These are phyloP conservation scores for Sminthurinus signatus DNA, from an alignment of 1,140 invertebrate species.

Conservation along the genomic window DNA sequence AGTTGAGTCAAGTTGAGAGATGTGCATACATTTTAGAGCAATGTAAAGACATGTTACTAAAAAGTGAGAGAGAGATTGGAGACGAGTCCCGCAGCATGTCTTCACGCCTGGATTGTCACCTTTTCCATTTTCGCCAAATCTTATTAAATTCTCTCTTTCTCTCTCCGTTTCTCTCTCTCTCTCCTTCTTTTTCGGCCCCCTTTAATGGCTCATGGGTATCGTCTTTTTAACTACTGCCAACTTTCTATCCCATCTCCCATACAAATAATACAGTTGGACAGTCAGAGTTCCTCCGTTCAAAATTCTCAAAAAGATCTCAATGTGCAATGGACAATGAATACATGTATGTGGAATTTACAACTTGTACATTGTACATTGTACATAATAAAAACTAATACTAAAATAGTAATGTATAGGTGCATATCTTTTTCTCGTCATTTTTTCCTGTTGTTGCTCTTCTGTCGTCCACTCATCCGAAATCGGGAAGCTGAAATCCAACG, in stretches of 20 bases:
- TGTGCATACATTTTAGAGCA: constrained; percentile 12
- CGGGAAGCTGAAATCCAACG: too few species aligned
- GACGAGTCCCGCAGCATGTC: constrained; percentile 26
- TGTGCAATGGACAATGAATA: too few species aligned
- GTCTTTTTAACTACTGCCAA: constrained; percentile 30
- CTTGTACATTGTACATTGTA: too few species aligned
- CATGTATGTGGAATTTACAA: too few species aligned
- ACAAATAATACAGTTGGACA: not conserved
- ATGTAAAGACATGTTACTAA: too few species aligned
- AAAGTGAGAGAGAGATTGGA: constrained; percentile 7
- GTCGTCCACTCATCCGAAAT: too few species aligned
- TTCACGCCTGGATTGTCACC: constrained; percentile 44
- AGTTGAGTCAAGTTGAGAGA: too few species aligned
- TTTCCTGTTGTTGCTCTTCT: too few species aligned
- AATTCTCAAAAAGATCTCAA: too few species aligned
- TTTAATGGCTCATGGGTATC: constrained; percentile 23
- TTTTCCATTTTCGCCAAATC: constrained; percentile 45
- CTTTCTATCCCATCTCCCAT: constrained; percentile 33
- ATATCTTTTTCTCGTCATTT: too few species aligned
- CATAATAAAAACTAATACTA: too few species aligned
- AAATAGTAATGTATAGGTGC: too few species aligned
- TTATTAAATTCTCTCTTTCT: constrained; percentile 44
- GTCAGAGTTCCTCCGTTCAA: not conserved
- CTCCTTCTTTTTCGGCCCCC: constrained; percentile 2
- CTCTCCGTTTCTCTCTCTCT: constrained; percentile 7